These are phyloP conservation scores for Vollenhovia emeryi DNA, from an alignment of 1,140 invertebrate genomes.

Conservation along the genomic window DNA sequence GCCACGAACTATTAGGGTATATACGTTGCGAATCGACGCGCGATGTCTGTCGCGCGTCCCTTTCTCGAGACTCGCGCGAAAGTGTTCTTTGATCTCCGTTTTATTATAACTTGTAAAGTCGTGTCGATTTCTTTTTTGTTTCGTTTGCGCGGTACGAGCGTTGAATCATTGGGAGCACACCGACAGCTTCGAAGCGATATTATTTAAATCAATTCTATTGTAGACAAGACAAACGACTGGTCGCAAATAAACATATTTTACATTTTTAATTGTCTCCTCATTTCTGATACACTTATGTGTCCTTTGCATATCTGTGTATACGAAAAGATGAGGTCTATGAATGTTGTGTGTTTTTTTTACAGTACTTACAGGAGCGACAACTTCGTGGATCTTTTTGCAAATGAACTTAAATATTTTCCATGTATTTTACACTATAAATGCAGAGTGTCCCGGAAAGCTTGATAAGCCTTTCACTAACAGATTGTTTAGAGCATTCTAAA, in stretches of 20 bases:
- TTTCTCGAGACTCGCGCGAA: conserved; percentile 38
- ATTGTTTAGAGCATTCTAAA: too few species aligned
- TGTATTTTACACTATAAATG: not conserved
- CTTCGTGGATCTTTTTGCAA: not conserved
- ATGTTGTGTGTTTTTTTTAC: not conserved
- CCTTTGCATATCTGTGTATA: not conserved
- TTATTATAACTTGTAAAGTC: conserved; percentile 38
- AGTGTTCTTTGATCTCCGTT: conserved; percentile 47
- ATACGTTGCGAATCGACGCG: conserved; percentile 33
- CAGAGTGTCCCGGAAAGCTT: too few species aligned
- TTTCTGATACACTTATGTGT: conserved; percentile 23
- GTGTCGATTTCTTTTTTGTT: conserved; percentile 3
- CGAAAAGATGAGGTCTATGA: not conserved
- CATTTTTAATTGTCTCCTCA: conserved; percentile 77
- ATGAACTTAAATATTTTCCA: conserved; percentile 6
- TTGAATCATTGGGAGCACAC: conserved; percentile 46
- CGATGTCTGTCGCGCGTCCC: not conserved
- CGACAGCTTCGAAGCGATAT: conserved; percentile 61
- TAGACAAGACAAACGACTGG: conserved; percentile 78
- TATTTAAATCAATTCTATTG: conserved; percentile 77
- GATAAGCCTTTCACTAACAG: too few species aligned
- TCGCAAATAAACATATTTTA: conserved; percentile 83
- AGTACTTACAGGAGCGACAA: not conserved
- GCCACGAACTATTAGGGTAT: conserved; percentile 59
- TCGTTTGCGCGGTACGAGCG: conserved; percentile 17